These are phyloP conservation scores for Quadroppia sp. DNA, from an alignment of 2,888 invertebrate species.

Conservation along the genomic window DNA sequence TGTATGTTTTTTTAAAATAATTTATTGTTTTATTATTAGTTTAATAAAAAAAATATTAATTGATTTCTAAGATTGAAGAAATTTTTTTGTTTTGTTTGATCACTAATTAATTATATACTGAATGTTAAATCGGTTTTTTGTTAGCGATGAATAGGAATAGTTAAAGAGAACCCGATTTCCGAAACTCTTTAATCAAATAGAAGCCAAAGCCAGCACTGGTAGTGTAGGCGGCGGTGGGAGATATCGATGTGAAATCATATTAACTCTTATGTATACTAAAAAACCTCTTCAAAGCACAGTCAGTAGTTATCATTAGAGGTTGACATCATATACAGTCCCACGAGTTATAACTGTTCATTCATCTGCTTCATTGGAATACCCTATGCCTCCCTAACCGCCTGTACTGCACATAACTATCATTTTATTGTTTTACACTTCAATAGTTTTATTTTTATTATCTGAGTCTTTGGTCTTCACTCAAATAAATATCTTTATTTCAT, in stretches of 20 bases:
- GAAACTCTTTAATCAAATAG: not conserved
- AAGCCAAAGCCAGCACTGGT: not conserved
- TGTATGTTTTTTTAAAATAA: too few species aligned
- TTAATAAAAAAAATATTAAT: not conserved
- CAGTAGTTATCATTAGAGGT: conserved; percentile 4
- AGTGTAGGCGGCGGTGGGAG: not conserved
- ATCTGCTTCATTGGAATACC: too few species aligned
- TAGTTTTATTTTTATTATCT: too few species aligned
- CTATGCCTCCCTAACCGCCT: too few species aligned
- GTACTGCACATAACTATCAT: too few species aligned
- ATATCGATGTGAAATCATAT: not conserved
- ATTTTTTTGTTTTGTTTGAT: not conserved
- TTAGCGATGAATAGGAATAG: not conserved
- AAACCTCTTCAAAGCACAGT: not conserved
- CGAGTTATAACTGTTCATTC: not conserved
- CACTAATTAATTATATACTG: too few species aligned
- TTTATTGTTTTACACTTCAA: too few species aligned
- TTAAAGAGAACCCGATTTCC: not conserved
- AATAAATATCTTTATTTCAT: too few species aligned
- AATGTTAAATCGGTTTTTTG: not conserved
- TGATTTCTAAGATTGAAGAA: not conserved
- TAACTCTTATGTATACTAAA: not conserved
- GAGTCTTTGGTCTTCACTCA: too few species aligned
- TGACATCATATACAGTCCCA: not conserved
- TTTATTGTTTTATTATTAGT: not conserved